Base-by-base conservation (phyloP, 2,888 invertebrate genomes). In the Andricus quercusramuli region DNA sequence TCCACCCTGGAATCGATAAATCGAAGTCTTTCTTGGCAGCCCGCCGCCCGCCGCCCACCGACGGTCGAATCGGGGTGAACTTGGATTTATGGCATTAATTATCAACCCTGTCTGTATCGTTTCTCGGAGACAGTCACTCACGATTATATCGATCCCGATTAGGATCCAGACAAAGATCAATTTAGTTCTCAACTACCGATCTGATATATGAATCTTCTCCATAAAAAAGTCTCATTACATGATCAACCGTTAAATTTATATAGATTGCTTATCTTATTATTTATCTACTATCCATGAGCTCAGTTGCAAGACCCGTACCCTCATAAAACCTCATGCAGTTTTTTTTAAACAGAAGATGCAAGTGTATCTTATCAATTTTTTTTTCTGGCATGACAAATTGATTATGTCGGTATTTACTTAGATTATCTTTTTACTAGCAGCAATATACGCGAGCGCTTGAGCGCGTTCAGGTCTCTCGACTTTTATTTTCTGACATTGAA, bases 1-100 rank as follows among this genome's bases (percentile, higher is more conserved):
- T 83, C 84, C 81, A 74, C 83, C 82, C 85, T 81, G 77, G 83
- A 87, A 88, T 90, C 89, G 85, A 89, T 88, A 87, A 88, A 89
- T 89, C 87, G 86, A 86, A 84, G 82, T 82, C 79, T 67, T 80
- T 74, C 78, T 51, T 70, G 80, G 2, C 44, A 6, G 37, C 37
- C 37, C 37, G 37, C 37, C 37, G 8, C 8, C 37, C 37, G 6
- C 32, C 37, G 37, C 37, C 37, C 37, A 9, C 37, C 37, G 37
- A 13, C 85, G 83, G 80, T 81, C 84, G 84, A 84, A 84, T 84
- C 78, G 80, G 78, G 70, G 66, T 80, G 76, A 79, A 83, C 84
- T 79, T 79, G 82, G 84, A 89, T 89, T 89, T 88, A 88, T 88
- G 86, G 86, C 84, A 86, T 86, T 86, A 86, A 88, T 89, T 89